Evolutionary conservation across 2,888 invertebrate species (phyloP), one percentile per base, ranked within the genome.

Genomic region (Orchestes rusci): DNA sequence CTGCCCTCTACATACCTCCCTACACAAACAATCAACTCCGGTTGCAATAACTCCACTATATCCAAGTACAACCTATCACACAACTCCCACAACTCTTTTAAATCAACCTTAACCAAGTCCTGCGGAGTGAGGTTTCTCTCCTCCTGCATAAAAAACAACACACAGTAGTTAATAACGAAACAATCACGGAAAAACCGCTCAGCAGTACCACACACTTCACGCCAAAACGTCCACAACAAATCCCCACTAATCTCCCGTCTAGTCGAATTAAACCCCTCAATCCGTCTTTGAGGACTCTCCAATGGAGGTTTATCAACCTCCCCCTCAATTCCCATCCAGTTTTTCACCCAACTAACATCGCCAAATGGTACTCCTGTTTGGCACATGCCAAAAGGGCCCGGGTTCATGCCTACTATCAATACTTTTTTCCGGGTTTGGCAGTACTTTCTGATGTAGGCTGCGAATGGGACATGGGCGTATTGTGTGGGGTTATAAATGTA

Each of bases 341-440:
- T 78, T 56, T 74, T 75, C 1, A 90, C 90, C 44, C 81, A 75
- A 36, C 70, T 74, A 27, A 87, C 77, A 69, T 93, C 91, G 17
- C 94, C 94, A 73, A 94, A 94, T 0, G 94, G 94, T 3, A 88
- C 88, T 57, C 93, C 93, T 55, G 88, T 94, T 68, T 95, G 94
- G 18, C 84, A 85, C 94, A 94, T 94, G 51, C 94, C 94, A 82
- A 84, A 92, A 0, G 93, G 92, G n/a, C 94, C 94, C 10, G 94
- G 93, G 70, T 95, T 95, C 88, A 95, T 92, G 3, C 94, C 94
- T 48, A 95, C 74, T 62, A 89, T 88, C 55, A 95, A 69, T 30
- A 95, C 71, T 52, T 74, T 73, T 66, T 89, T 91, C 15, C 67
- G 66, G 7, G 50, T 51, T 43, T 69, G 74, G 56, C 84, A 84